phyloP scores from a whole-genome alignment of 2,888 invertebrate genomes.

The Nebria brevicollis region DNA sequence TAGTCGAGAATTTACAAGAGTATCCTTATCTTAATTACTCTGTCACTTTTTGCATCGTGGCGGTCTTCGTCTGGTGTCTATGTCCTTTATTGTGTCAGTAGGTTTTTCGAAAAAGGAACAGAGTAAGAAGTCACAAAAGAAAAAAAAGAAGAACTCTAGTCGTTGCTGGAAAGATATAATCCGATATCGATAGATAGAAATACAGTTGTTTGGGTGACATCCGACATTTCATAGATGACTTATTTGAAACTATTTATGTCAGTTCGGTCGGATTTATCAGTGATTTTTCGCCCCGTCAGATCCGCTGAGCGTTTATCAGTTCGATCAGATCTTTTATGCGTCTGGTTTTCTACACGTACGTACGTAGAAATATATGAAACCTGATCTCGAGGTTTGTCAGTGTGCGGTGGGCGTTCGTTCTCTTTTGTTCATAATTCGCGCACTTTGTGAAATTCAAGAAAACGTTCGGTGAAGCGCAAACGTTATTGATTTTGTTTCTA shows the following conservation, averaged over 20 bases:
- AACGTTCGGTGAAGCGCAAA: slow-evolving; percentile 5
- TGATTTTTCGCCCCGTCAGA: slow-evolving; percentile 55
- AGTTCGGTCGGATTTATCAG: slow-evolving; percentile 54
- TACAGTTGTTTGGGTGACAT: not conserved
- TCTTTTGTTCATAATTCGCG: slow-evolving; percentile 43
- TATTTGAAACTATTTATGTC: slow-evolving; percentile 56
- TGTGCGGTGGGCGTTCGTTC: slow-evolving; percentile 4
- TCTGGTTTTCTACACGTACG: slow-evolving; percentile 23
- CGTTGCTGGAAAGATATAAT: not conserved
- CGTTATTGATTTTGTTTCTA: slow-evolving; percentile 8
- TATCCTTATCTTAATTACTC: slow-evolving; percentile 43
- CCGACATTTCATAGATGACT: slow-evolving; percentile 55
- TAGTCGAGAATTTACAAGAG: slow-evolving; percentile 31
- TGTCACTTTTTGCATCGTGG: not conserved
- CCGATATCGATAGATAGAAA: slow-evolving; percentile 5
- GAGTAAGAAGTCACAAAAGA: too few species aligned
- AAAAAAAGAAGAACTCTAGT: not conserved
- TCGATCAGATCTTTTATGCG: slow-evolving; percentile 48
- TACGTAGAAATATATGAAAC: not conserved
- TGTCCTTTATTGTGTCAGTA: slow-evolving; percentile 9
- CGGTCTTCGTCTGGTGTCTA: not conserved
- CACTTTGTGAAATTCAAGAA: slow-evolving; percentile 27
- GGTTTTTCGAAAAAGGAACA: slow-evolving; percentile 6
- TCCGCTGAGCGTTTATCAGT: slow-evolving; percentile 52
- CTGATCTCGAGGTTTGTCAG: not conserved